Percentiles rank a stretch among this genome's conserved stretches.
Evolutionary conservation across 2,797 vertebrate genomes (phyloP).

Genomic region (Takifugu ocellatus): DNA sequence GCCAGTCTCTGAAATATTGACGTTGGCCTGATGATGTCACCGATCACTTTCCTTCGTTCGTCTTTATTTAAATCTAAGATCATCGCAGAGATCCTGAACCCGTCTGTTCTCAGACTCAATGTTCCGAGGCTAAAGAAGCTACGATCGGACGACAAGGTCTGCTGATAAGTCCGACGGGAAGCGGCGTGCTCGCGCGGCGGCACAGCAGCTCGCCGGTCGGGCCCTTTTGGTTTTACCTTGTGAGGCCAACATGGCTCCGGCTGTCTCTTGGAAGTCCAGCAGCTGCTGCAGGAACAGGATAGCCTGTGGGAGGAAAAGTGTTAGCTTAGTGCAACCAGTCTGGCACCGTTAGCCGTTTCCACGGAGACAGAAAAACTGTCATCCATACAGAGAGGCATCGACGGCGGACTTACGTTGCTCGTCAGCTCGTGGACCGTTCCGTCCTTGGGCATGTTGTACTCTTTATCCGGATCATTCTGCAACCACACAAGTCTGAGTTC

Average conservation of each 20-base stretch:
- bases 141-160: background rate
- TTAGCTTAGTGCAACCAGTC: slow-evolving; percentile 1
- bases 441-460: slow-evolving; percentile 98
- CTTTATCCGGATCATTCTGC: slow-evolving; percentile 96
- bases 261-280: slow-evolving; percentile 96
- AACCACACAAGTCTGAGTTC: too few species aligned
- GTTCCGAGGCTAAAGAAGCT: too few species aligned
- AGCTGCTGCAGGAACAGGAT: slow-evolving; percentile 97
- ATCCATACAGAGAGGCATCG: background rate
- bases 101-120: too few species aligned
- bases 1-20: too few species aligned
- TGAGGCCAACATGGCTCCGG: slow-evolving; percentile 95
- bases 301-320: slow-evolving; percentile 74
- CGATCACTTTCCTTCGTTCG: too few species aligned
- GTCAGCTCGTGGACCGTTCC: slow-evolving; percentile 96
- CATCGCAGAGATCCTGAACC: too few species aligned
- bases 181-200: background rate
- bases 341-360: background rate
- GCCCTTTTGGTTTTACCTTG: slow-evolving; percentile 78
- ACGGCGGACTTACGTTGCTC: slow-evolving; percentile 83
- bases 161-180: background rate
- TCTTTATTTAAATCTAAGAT: too few species aligned
- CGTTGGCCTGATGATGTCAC: too few species aligned
- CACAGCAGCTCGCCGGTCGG: background rate
- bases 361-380: background rate